Base-by-base conservation (phyloP, 30 jellyfish, hydroid and myxozoan genomes). In the Pelagia noctiluca region DNA sequence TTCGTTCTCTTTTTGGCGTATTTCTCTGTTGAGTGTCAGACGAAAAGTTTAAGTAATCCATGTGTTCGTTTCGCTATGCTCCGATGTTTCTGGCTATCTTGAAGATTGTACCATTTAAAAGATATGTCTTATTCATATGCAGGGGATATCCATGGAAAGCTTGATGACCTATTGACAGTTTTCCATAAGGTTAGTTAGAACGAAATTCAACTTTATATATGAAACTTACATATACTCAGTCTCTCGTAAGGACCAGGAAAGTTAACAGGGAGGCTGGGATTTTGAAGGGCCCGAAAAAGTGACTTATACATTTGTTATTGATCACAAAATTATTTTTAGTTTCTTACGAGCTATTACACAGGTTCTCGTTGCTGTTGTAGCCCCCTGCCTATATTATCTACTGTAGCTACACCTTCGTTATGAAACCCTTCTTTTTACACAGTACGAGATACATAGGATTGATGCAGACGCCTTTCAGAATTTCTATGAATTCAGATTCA, bases 121-220 rank as follows among this genome's bases (percentile, higher is more conserved):
- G 19, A 18, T 35, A 12, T 24, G 16, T 16, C 21, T 61, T 29
- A 25, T 33, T 24, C 53, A 33, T 22, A 2, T 10, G 18, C 75
- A 88, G 96, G 96, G 54, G 97, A 88, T 49, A 23, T 88, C 54
- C 97, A 88, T 42, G 97, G 97, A 10, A 88, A 88, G 33, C 74
- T 88, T 12, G 93, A 88, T 52, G 93, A 88, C 66, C 75, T 88
- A 18, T 34, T 88, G 50, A 88, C 88, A 21, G 80, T 88, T 1
- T 88, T 88, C 57, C 93, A 88, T 83, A 88, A 88, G 94, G 97
- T 88, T 64, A 29, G 38, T 30, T 31, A 22, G 21, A 1, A 8
- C 5, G 37, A 35, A 8, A 4, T 34, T 22, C 16, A 64, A 5
- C 19, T 31, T 22, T 2, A 2, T 22, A 22, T 19, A 31, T 3